Evolutionary conservation across 2,888 invertebrate species (phyloP), one percentile per base, ranked within the genome.

Genomic region (Ophraella communa): DNA sequence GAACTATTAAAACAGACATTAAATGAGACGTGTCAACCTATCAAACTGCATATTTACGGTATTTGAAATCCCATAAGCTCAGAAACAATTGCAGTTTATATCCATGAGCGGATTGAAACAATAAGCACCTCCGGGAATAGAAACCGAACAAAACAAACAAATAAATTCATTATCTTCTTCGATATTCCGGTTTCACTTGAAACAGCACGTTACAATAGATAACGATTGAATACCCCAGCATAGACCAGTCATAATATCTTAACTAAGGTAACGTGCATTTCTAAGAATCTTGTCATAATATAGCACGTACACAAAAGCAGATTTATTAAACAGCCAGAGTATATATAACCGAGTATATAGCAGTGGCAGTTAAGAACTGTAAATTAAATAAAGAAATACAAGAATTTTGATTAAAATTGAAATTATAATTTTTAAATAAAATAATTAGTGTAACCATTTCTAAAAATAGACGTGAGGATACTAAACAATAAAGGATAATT

Each of bases 111-210:
- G 3, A 35, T 35, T 21, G 11, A 11, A 35, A 53, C 35, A 53
- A 53, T 53, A 35, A 18, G 33, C 33, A 27, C 14, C 27, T 8
- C 4, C 17, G 47, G 23, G 21, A 49, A 49, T 21, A 49, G 17
- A 11, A 23, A 45, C 24, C 51, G 10, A 17, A 51, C 8, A 24
- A 20, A 51, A 14, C 20, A 20, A 24, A 53, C 20, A 33, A 33
- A 35, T 53, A 53, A 53, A 21, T 35, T 33, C 17, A 53, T 20
- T 53, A 39, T 39, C 35, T 53, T 53, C 18, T 35, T 18, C 35
- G 14, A 53, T 53, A 53, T 35, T 53, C 53, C 53, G n/a, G 53
- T 53, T 53, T 53, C 35, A 20, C 2, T 20, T 10, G n/a, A 35
- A 53, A 10, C 21, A 10, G 33, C 20, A 35, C 33, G 51, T 17